Evolutionary conservation across 2,113 vertebrate genomes (phyloP).

Genomic region (Mesocricetus auratus): DNA sequence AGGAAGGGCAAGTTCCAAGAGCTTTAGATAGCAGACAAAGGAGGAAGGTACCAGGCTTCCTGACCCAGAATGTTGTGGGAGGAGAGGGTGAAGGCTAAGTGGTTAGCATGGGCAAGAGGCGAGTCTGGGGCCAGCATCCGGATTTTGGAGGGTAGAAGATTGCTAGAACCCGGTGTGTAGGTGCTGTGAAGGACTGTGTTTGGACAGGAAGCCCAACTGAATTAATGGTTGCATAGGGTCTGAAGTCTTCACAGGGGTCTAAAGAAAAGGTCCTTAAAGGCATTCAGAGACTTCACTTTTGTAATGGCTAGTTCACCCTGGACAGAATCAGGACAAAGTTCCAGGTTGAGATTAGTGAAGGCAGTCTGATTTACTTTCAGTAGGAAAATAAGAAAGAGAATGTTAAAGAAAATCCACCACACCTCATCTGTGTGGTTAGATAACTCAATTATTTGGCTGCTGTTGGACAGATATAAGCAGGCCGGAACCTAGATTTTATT

Average conservation of each 20-base stretch:
- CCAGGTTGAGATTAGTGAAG: background rate
- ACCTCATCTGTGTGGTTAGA: background rate
- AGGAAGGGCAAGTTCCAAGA: background rate
- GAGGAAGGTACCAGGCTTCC: background rate
- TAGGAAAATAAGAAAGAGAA: background rate
- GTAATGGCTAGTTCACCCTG: background rate
- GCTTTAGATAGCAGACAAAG: background rate
- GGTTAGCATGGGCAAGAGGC: background rate
- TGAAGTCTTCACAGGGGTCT: background rate
- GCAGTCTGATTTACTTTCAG: background rate
- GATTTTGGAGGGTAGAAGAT: background rate
- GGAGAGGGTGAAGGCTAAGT: background rate
- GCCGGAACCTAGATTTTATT: background rate
- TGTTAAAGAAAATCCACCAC: background rate
- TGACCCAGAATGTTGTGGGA: accelerated
- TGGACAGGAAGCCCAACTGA: background rate
- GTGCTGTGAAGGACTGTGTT: background rate
- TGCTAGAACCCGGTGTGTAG: background rate
- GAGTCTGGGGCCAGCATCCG: background rate
- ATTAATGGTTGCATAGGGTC: background rate
- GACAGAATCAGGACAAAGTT: background rate
- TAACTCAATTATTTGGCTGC: background rate
- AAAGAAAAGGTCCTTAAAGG: background rate
- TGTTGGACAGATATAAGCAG: background rate
- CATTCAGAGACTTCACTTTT: background rate